A percentile compares a stretch with the other conserved stretches of the same genome.
Evolutionary conservation across 2,888 invertebrate genomes (phyloP).

Genomic region (Eucriotettix oculatus): DNA sequence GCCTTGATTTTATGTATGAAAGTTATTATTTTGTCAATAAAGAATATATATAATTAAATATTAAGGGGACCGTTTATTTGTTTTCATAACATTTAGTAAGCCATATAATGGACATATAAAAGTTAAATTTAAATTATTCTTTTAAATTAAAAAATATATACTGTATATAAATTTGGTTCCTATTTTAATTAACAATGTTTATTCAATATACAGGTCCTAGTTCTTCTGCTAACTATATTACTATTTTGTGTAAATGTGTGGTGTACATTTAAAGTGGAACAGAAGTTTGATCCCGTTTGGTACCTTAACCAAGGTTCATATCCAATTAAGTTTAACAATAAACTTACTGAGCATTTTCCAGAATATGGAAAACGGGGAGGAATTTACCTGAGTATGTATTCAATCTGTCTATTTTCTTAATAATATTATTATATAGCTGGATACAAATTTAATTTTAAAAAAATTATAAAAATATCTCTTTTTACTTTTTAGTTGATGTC

Average conservation of each 20-base stretch:
- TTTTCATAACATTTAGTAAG: neutral
- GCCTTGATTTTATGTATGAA: neutral
- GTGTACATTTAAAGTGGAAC: conserved; percentile 22
- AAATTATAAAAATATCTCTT: neutral
- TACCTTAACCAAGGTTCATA: conserved; percentile 25
- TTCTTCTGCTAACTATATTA: conserved; percentile 21
- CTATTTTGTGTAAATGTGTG: conserved; percentile 23
- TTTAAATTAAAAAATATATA: no score
- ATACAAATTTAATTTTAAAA: neutral
- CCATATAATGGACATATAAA: no score
- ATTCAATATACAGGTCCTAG: conserved; percentile 13
- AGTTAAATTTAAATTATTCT: no score
- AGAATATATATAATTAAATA: neutral
- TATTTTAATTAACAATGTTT: no score
- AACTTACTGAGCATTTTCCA: conserved; percentile 23
- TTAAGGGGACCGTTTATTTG: neutral
- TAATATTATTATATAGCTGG: neutral
- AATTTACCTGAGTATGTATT: conserved; percentile 19
- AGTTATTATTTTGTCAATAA: neutral
- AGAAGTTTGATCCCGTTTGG: conserved; percentile 26
- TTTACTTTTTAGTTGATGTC: conserved; percentile 18
- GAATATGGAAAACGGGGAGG: conserved; percentile 22
- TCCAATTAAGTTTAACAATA: conserved; percentile 22
- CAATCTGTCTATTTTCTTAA: neutral
- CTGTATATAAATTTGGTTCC: no score